These are phyloP conservation scores for Calypte anna DNA, from an alignment of 2,113 vertebrate genomes.

Conservation along the genomic window DNA sequence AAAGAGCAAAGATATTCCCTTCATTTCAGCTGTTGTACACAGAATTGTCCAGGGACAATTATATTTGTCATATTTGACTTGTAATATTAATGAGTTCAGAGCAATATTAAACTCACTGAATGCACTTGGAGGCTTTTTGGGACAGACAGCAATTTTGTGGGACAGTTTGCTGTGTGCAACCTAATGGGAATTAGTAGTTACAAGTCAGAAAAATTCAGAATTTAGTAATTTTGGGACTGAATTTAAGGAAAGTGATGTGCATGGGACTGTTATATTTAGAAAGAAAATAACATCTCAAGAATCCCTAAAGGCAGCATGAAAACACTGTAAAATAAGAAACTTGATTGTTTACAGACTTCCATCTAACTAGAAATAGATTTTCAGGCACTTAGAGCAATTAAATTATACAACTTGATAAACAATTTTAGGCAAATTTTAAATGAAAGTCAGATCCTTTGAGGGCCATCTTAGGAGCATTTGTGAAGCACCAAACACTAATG, in stretches of 20 bases:
- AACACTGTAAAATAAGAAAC: constrained; percentile 19
- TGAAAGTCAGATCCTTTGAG: not conserved
- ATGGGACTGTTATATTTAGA: not conserved
- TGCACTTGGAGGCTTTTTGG: not conserved
- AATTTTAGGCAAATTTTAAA: constrained; percentile 22
- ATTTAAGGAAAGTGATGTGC: not conserved
- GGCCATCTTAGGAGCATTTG: not conserved
- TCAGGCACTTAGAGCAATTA: constrained; percentile 27
- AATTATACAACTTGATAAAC: constrained; percentile 43
- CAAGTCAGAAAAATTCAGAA: not conserved
- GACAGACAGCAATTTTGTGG: not conserved
- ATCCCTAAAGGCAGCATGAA: constrained; percentile 1
- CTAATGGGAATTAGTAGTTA: not conserved
- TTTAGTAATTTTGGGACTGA: not conserved
- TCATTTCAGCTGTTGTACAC: not conserved
- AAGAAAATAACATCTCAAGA: not conserved
- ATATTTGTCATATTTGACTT: not conserved
- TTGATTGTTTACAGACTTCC: constrained; percentile 28
- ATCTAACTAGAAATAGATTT: constrained; percentile 39
- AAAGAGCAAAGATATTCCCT: not conserved
- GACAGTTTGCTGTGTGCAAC: not conserved
- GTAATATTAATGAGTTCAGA: not conserved
- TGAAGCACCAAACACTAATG: not conserved
- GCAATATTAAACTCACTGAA: not conserved
- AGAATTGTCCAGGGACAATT: not conserved